Conservation (phyloP, 2,113 vertebrate species). For the Myrmecobius fasciatus region DNA sequence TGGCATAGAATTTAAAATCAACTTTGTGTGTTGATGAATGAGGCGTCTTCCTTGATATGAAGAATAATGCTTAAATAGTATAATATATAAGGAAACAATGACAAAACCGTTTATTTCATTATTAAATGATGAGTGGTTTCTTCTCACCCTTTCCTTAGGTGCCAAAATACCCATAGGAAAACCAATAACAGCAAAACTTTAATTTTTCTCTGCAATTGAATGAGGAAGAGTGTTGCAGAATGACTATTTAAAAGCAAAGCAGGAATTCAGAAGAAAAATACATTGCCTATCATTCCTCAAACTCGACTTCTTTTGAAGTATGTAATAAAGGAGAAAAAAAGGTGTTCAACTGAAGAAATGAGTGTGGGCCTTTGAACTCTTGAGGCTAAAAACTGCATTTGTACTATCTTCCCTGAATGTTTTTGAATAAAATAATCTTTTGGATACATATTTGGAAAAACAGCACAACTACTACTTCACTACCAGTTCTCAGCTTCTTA, state of each 20-base stretch:
- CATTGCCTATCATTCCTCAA: not conserved
- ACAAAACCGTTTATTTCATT: not conserved
- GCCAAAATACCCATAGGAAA: conserved; percentile 81
- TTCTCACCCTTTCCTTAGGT: conserved; percentile 59
- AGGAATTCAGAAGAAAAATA: not conserved
- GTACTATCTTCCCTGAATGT: conserved; percentile 51
- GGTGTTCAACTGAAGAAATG: not conserved
- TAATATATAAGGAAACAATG: not conserved
- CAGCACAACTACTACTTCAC: conserved; percentile 54
- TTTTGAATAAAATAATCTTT: conserved; percentile 73
- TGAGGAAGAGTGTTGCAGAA: not conserved
- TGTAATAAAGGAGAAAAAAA: not conserved
- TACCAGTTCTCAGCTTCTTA: conserved; percentile 45
- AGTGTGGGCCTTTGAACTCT: not conserved
- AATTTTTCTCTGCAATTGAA: conserved; percentile 7
- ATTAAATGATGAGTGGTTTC: not conserved
- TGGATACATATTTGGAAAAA: conserved; percentile 68
- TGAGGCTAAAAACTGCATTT: conserved; percentile 1
- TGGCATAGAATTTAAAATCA: not conserved
- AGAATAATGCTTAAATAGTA: not conserved
- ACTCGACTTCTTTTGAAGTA: not conserved
- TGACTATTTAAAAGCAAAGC: conserved; percentile 13
- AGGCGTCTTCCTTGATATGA: not conserved
- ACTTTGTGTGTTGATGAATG: not conserved
- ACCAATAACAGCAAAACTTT: conserved; percentile 81